Percentiles rank a stretch among this genome's conserved stretches.
Evolutionary conservation across 1,140 invertebrate species (phyloP).

Genomic region (Galendromus occidentalis): DNA sequence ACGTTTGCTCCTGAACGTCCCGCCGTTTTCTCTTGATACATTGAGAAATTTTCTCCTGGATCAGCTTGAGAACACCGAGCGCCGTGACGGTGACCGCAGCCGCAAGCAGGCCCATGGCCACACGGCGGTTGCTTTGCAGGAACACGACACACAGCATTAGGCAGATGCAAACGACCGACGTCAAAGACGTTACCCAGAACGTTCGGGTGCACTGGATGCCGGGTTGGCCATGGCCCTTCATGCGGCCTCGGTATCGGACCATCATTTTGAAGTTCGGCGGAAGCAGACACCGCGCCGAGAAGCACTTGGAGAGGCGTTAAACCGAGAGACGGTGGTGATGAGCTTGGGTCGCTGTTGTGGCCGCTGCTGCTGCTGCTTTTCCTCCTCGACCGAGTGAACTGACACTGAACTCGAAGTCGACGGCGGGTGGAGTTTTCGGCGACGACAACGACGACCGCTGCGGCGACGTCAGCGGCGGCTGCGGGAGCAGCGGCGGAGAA

Average conservation of each 20-base stretch:
- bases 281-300: not conserved
- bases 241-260: slow-evolving; percentile 10
- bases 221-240: slow-evolving; percentile 3
- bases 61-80: not conserved
- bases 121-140: not conserved
- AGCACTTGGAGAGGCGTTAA: no score
- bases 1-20: not conserved
- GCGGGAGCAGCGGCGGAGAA: no score
- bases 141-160: slow-evolving; percentile 7
- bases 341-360: no score
- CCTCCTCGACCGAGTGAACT: no score
- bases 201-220: not conserved
- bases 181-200: slow-evolving; percentile 2
- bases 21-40: not conserved
- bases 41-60: not conserved
- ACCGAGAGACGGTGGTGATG: no score
- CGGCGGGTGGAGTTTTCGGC: no score
- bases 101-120: slow-evolving; percentile 2
- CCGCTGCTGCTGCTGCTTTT: no score
- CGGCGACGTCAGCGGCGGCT: no score
- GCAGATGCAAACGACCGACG: slow-evolving; percentile 3
- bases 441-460: no score
- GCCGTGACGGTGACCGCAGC: not conserved
- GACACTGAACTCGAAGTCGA: no score
- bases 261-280: not conserved